Conservation (phyloP, 2,113 vertebrate genomes). For the Bubo bubo region DNA sequence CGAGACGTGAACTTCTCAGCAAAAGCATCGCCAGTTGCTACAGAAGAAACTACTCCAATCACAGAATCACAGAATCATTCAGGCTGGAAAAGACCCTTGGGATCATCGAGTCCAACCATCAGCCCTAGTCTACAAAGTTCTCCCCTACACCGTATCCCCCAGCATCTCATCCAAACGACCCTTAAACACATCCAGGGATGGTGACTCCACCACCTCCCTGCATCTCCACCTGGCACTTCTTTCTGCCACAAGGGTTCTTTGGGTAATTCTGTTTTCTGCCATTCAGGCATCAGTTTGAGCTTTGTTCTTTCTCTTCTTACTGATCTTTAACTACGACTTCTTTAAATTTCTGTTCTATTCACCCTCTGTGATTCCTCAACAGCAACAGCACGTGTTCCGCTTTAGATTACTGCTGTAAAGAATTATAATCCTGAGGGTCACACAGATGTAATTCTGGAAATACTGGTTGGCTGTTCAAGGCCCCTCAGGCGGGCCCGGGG, state of each 20-base stretch:
- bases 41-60: not conserved
- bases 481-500: fast-evolving
- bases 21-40: not conserved
- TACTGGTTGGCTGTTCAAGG: fast-evolving
- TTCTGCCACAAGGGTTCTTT: not conserved
- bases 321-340: not conserved
- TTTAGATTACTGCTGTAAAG: not conserved
- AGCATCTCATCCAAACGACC: too few relatives aligned
- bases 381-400: not conserved
- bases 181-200: too few relatives aligned
- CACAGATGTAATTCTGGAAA: not conserved
- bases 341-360: not conserved
- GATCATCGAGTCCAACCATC: too few relatives aligned
- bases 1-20: not conserved
- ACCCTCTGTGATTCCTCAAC: fast-evolving
- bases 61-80: too few relatives aligned
- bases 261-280: not conserved
- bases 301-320: not conserved
- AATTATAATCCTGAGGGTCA: not conserved
- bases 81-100: too few relatives aligned
- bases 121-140: too few relatives aligned
- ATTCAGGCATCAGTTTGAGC: not conserved
- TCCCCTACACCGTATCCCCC: too few relatives aligned
- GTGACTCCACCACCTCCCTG: too few relatives aligned
- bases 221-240: not conserved